A percentile compares a stretch with the other conserved stretches of the same genome.
Conservation (phyloP, 2,113 vertebrate genomes). For the Lasiurus cinereus region DNA sequence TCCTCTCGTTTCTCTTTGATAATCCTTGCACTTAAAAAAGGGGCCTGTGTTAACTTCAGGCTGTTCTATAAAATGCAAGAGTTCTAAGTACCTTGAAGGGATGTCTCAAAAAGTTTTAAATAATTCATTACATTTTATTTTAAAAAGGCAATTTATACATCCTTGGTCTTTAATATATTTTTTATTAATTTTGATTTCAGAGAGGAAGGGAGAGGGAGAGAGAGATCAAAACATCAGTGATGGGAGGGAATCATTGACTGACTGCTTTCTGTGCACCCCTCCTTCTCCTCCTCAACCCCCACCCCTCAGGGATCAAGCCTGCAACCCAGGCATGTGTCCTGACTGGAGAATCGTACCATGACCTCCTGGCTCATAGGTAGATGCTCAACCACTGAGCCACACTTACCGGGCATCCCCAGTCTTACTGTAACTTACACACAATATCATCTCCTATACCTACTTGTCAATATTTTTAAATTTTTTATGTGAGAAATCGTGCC, state of each 20-base stretch:
- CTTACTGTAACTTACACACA: not conserved
- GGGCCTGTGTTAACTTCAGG: not conserved
- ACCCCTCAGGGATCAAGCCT: too few species aligned
- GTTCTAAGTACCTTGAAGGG: slow-evolving; percentile 22
- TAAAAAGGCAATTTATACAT: not conserved
- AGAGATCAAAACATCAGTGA: too few species aligned
- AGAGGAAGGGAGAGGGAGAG: too few species aligned
- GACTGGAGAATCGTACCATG: too few species aligned
- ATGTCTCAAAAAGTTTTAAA: not conserved
- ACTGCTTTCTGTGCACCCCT: too few species aligned
- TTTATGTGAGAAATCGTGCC: not conserved
- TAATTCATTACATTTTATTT: not conserved
- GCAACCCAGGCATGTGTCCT: too few species aligned
- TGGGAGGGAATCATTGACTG: too few species aligned
- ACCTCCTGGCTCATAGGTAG: too few species aligned
- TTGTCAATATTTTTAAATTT: slow-evolving; percentile 56
- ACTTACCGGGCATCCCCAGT: not conserved
- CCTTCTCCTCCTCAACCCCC: too few species aligned
- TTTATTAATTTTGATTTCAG: too few species aligned
- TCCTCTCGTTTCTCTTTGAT: not conserved
- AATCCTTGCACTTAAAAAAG: not conserved
- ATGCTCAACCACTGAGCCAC: too few species aligned
- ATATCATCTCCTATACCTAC: not conserved
- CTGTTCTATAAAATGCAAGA: slow-evolving; percentile 10
- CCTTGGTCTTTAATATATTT: not conserved